These are phyloP conservation scores for Diuraphis noxia DNA, from an alignment of 1,140 invertebrate genomes.

Conservation along the genomic window DNA sequence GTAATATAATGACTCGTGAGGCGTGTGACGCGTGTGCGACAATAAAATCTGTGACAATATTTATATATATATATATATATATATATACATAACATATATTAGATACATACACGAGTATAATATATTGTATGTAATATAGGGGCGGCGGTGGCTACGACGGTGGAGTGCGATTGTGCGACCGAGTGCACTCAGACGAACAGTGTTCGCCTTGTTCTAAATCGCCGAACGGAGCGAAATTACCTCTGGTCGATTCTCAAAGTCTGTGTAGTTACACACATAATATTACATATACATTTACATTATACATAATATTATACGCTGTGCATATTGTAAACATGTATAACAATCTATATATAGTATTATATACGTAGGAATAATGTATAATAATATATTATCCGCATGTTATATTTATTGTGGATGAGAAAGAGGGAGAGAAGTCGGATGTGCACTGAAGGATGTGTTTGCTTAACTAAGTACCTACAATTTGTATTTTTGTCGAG, in stretches of 20 bases:
- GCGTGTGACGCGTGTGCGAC: slow-evolving; percentile 33
- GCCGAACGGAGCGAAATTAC: slow-evolving; percentile 32
- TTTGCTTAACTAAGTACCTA: background rate
- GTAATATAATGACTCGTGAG: background rate
- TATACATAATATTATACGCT: background rate
- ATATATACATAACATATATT: background rate
- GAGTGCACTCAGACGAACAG: slow-evolving; percentile 19
- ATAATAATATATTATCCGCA: background rate
- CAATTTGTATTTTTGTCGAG: background rate
- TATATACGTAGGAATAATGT: background rate
- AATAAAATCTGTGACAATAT: slow-evolving; percentile 49
- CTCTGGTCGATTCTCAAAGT: slow-evolving; percentile 5
- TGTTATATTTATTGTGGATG: background rate
- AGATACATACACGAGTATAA: background rate
- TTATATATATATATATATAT: background rate
- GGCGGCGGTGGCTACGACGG: background rate
- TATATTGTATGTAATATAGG: background rate
- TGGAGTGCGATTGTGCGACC: slow-evolving; percentile 32
- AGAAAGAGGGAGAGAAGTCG: background rate
- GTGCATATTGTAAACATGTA: background rate
- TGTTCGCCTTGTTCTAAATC: slow-evolving; percentile 27
- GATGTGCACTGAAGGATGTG: background rate
- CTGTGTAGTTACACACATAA: background rate
- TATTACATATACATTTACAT: background rate
- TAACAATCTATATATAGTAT: background rate